A percentile compares a stretch with the other conserved stretches of the same genome.
Conservation (phyloP, 37 sponge, comb jelly and placozoan genomes). For the Bolinopsis microptera region DNA sequence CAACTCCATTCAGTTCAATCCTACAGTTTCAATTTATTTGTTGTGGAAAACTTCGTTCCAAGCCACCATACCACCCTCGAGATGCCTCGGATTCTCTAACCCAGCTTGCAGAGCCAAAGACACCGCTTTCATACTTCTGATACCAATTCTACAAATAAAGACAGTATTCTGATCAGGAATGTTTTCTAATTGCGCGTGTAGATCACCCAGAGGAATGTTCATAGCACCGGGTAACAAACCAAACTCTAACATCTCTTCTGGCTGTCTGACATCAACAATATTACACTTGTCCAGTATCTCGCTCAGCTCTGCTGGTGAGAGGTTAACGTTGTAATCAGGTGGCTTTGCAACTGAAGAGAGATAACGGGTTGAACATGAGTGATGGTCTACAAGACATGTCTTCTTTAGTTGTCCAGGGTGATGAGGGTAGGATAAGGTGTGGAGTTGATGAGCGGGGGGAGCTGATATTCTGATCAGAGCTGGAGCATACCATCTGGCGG, state of each 20-base stretch:
- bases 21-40: too few species aligned
- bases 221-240: background rate
- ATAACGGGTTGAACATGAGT: background rate
- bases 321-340: constrained; percentile 27
- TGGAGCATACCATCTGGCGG: background rate
- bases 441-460: background rate
- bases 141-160: constrained; percentile 14
- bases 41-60: background rate
- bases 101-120: background rate
- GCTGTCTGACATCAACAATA: constrained; percentile 38
- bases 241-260: background rate
- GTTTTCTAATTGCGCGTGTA: background rate
- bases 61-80: constrained; percentile 59
- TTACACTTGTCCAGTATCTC: background rate
- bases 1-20: too few species aligned
- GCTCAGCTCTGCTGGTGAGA: background rate
- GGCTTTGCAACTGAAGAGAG: background rate
- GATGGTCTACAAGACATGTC: background rate
- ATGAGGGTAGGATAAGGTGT: background rate
- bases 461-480: background rate
- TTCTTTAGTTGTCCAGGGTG: background rate
- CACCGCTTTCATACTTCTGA: background rate
- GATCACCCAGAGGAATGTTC: constrained; percentile 52
- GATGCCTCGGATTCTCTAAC: background rate
- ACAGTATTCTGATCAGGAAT: background rate